Percentiles rank a stretch among this genome's conserved stretches.
Evolutionary conservation across 2,797 vertebrate species (phyloP).

Genomic region (Loriculus beryllinus): DNA sequence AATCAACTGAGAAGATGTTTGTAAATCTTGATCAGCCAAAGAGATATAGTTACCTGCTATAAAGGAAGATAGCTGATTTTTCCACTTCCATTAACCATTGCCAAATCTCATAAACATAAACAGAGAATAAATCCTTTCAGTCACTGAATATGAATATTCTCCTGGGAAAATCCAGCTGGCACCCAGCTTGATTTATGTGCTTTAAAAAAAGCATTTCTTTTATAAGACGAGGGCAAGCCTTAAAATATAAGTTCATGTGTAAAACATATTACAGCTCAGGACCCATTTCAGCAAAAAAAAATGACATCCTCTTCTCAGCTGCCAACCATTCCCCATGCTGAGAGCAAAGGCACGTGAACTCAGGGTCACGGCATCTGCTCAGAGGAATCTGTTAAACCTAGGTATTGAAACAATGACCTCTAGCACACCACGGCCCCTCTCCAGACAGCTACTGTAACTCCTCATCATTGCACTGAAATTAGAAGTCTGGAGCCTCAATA

Average conservation of each 20-base stretch:
- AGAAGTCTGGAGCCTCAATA: neutral
- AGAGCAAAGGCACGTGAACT: neutral
- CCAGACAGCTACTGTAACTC: neutral
- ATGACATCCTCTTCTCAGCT: neutral
- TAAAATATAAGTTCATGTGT: slow-evolving; percentile 17
- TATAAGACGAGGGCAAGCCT: slow-evolving; percentile 5
- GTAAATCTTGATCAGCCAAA: slow-evolving; percentile 27
- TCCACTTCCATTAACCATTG: slow-evolving; percentile 41
- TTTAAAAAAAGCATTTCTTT: slow-evolving; percentile 38
- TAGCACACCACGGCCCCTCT: neutral
- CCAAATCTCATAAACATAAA: slow-evolving; percentile 55
- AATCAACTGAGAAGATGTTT: slow-evolving; percentile 34
- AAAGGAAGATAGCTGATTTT: slow-evolving; percentile 50
- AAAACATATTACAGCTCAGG: slow-evolving; percentile 19
- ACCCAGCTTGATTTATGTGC: slow-evolving; percentile 33
- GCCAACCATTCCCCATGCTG: neutral
- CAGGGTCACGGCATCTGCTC: neutral
- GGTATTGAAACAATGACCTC: neutral
- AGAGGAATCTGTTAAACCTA: neutral
- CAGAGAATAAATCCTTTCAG: slow-evolving; percentile 41
- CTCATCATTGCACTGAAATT: neutral
- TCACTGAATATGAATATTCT: slow-evolving; percentile 36
- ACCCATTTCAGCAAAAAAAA: neutral
- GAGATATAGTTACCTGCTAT: slow-evolving; percentile 45
- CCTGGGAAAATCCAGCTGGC: slow-evolving; percentile 26